Percentiles rank a stretch among this genome's conserved stretches.
phyloP scores from a whole-genome alignment of 2,113 vertebrate species.

The Caranx ignobilis region DNA sequence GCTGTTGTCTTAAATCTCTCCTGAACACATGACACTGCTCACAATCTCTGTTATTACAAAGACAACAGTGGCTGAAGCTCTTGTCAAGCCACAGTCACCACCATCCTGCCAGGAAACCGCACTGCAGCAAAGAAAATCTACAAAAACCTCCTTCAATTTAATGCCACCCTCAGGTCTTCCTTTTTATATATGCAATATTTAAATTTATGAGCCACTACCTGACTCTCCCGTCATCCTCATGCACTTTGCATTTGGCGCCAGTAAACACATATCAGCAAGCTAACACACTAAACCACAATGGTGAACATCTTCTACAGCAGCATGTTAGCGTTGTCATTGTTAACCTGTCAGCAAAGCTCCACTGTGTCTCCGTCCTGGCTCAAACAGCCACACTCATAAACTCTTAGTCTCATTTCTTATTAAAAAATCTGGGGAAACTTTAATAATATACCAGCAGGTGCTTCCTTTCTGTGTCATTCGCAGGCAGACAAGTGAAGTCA shows the following conservation, averaged over 20 bases:
- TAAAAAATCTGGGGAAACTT: neutral
- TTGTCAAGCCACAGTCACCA: too few species aligned
- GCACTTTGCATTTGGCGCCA: neutral
- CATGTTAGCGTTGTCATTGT: neutral
- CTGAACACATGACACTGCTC: too few species aligned
- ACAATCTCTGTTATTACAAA: too few species aligned
- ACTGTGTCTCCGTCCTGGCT: neutral
- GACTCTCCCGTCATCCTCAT: neutral
- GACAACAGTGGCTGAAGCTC: too few species aligned
- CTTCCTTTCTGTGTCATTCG: slow-evolving; percentile 17
- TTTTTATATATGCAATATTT: too few species aligned
- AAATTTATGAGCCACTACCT: neutral
- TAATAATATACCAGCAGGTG: slow-evolving; percentile 29
- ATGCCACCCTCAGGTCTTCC: neutral
- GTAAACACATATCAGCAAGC: too few species aligned
- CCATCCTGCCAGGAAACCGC: too few species aligned
- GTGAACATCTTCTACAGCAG: neutral
- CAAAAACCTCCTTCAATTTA: too few species aligned
- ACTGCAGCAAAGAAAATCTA: too few species aligned
- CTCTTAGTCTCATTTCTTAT: neutral
- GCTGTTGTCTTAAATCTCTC: too few species aligned
- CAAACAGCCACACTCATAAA: neutral
- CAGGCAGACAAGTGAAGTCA: slow-evolving; percentile 1
- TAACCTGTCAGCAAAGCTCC: neutral
- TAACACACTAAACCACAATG: too few species aligned